Percentiles rank a stretch among this genome's conserved stretches.
Conservation (phyloP, 92 coral and sea anemone species). For the Epizoanthus rinbou region DNA sequence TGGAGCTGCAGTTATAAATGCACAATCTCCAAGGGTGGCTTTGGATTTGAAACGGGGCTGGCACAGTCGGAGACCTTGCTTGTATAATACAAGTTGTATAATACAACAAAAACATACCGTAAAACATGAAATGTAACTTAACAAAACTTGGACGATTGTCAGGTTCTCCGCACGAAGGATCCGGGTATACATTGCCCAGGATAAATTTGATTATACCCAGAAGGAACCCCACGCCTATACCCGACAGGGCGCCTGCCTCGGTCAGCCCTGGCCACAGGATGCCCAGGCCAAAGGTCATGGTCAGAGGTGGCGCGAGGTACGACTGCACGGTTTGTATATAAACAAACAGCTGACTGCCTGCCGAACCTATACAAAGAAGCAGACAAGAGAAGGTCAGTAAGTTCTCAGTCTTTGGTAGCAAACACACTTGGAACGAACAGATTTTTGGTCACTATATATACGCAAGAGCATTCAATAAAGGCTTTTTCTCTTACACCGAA, state of each 20-base stretch:
- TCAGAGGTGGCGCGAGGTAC: conserved; percentile 90
- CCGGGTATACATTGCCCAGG: conserved; percentile 72
- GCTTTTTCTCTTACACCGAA: no score
- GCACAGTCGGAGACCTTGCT: no score
- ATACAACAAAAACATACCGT: conserved; percentile 63
- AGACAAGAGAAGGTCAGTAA: no score
- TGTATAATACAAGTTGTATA: no score
- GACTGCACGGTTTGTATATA: conserved; percentile 97
- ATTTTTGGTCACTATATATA: no score
- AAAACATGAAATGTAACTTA: conserved; percentile 91
- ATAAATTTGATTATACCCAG: conserved; percentile 87
- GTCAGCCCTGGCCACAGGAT: conserved; percentile 95
- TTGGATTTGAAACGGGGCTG: no score
- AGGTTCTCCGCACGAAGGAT: conserved; percentile 75
- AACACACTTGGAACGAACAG: no score
- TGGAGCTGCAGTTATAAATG: no score
- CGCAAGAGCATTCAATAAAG: no score
- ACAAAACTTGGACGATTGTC: conserved; percentile 93
- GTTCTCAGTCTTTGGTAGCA: no score
- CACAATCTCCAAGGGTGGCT: no score
- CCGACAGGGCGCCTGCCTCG: conserved; percentile 81
- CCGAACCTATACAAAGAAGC: conserved; percentile 57
- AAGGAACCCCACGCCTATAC: conserved; percentile 73
- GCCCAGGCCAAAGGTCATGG: conserved; percentile 87
- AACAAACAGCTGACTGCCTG: conserved; percentile 84